Evolutionary conservation across 23 tunicate genomes (phyloP), one percentile per base, ranked within the genome.

Genomic region (Clavelina lepadiformis): DNA sequence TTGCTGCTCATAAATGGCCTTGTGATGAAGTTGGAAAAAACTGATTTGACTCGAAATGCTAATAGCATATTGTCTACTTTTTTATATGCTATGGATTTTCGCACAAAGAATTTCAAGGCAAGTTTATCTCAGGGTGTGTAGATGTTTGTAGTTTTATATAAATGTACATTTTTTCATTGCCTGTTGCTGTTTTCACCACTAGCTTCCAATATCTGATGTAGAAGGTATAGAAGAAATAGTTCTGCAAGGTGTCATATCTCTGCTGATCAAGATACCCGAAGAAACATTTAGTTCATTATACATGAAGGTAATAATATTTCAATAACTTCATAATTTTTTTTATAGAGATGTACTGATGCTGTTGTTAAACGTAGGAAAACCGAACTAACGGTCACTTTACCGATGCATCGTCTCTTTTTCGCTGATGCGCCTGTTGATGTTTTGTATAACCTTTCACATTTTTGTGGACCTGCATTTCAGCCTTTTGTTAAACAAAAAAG

Each of bases 261-360:
- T 84, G 22, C 33, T 84, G 15, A 5, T 84, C 56, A 84, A 84
- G 34, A 68, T 84, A 1, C 78, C 93, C 0, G 93, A 84, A 56
- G 60, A 61, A 20, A 3, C 45, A 5, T 84, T 84, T 59, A 63
- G 82, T 21, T 67, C 76, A 3, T 35, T 84, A 1, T 84, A 61
- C 49, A 22, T 68, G 32, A 76, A 76, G 60, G 89, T 82, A 37
- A 41, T 69, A 27, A 0, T 41, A 11, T 15, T 41, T 41, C n/a
- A n/a, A n/a, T n/a, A n/a, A n/a, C n/a, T n/a, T n/a, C n/a, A n/a
- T n/a, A n/a, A n/a, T n/a, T n/a, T n/a, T n/a, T n/a, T n/a, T n/a
- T n/a, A n/a, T n/a, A n/a, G n/a, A n/a, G n/a, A n/a, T n/a, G n/a
- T n/a, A n/a, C n/a, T n/a, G n/a, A n/a, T n/a, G n/a, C n/a, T n/a